Evolutionary conservation across 2,113 vertebrate species (phyloP), one percentile per base, ranked within the genome.

Genomic region (Heptranchias perlo): DNA sequence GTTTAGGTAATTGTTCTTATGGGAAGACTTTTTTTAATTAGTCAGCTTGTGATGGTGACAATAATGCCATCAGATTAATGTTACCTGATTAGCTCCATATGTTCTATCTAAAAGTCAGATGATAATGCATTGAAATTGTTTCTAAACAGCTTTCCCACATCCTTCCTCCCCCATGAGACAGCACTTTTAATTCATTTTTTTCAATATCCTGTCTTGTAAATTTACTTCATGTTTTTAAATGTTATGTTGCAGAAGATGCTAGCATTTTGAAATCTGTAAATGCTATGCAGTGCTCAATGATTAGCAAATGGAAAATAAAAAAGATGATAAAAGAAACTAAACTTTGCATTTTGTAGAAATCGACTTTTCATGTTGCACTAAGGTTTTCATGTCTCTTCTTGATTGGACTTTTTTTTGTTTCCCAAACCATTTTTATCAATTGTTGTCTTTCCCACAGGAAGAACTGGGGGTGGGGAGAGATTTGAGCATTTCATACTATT

Each of bases 91-190:
- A 64, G 58, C 62, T 93, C 89, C 35, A 62, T 47, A 62, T 91
- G 87, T 58, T 58, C 52, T 91, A 58, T n/a, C 54, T 91, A 91
- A 91, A 91, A 62, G 1, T 62, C 58, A 93, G 58, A 93, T 64
- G 64, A 64, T 62, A 93, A 7, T 44, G 16, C 39, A 82, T 82
- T 39, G 58, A 93, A 62, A 64, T 62, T 93, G 52, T 91, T 91
- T 35, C 49, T 61, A 18, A 93, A 21, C 35, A 93, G 31, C 31
- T 93, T 93, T 93, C 89, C 89, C 89, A 93, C 89, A 62, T 64
- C 89, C 89, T 93, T 39, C 89, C 58, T 64, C 54, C 39, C n/a
- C 89, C 6, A 62, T 93, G 89, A 89, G 11, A 6, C 54, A 92
- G 58, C 35, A 64, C 39, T 58, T 65, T 89, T 31, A 95, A 35